These are phyloP conservation scores for Peromyscus melanophrys DNA, from an alignment of 2,797 vertebrate species.

Conservation along the genomic window DNA sequence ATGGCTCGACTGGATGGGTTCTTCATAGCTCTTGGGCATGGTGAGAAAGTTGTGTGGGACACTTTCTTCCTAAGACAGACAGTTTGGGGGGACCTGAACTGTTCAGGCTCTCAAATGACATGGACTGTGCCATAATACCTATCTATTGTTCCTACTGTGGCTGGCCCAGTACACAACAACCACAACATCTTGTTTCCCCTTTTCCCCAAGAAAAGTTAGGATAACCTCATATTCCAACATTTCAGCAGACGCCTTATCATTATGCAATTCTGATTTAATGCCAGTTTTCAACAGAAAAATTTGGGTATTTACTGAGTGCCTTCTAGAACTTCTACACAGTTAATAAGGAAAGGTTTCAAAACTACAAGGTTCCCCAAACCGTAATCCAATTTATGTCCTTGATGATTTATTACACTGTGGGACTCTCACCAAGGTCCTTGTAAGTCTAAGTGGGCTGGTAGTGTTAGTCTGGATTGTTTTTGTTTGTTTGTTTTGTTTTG, in stretches of 20 bases:
- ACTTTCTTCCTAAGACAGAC: background rate
- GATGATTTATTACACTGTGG: background rate
- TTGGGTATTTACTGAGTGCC: background rate
- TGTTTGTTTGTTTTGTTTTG: background rate
- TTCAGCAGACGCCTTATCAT: background rate
- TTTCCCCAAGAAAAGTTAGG: background rate
- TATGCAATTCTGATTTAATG: background rate
- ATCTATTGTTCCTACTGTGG: background rate
- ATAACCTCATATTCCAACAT: background rate
- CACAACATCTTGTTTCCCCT: too few relatives aligned
- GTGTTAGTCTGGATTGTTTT: background rate
- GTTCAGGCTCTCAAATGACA: background rate
- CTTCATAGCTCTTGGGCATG: background rate
- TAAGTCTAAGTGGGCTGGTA: too few relatives aligned
- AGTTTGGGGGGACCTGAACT: background rate
- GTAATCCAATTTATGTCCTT: background rate
- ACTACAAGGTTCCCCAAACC: background rate
- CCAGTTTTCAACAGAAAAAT: background rate
- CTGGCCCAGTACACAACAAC: background rate
- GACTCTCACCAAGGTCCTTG: background rate
- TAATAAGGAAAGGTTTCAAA: conserved; percentile 24
- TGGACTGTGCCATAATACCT: background rate
- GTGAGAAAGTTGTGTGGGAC: background rate
- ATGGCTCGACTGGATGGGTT: background rate
- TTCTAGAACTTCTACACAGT: background rate